phyloP scores from a whole-genome alignment of 2,888 invertebrate species.

The Drosophila buzzatii region DNA sequence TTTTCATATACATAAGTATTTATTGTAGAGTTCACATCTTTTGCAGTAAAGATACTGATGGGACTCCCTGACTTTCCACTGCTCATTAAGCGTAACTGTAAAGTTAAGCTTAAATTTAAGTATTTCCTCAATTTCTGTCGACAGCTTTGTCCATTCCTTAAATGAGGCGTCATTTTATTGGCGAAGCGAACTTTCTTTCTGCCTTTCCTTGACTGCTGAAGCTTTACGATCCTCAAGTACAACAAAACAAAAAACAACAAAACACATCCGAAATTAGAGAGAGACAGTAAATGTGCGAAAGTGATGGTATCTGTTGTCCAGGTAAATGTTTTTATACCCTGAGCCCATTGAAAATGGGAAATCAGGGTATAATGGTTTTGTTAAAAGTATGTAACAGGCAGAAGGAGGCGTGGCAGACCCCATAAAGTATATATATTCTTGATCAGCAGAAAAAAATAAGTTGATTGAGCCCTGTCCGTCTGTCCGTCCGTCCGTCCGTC shows the following conservation, averaged over 20 bases:
- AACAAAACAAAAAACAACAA: constrained; percentile 20
- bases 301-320: constrained; percentile 38
- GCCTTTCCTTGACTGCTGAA: constrained; percentile 51
- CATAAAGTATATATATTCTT: too few species aligned
- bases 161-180: constrained; percentile 40
- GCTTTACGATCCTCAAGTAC: constrained; percentile 66
- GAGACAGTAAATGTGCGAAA: background rate
- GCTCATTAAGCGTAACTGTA: constrained; percentile 42
- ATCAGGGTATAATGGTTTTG: too few species aligned
- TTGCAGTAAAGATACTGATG: background rate
- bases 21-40: background rate
- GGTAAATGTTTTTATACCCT: constrained; percentile 62
- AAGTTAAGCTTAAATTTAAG: constrained; percentile 8
- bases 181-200: constrained; percentile 42
- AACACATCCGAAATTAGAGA: constrained; percentile 41
- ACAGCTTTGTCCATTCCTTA: constrained; percentile 22
- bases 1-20: background rate
- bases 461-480: too few species aligned
- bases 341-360: too few species aligned
- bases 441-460: too few species aligned
- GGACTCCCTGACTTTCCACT: constrained; percentile 31
- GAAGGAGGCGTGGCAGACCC: too few species aligned
- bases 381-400: too few species aligned
- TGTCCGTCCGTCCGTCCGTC: too few species aligned
- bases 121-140: constrained; percentile 10